Base-by-base conservation (phyloP, 1,140 invertebrate species). In the Drosophila lowei region DNA sequence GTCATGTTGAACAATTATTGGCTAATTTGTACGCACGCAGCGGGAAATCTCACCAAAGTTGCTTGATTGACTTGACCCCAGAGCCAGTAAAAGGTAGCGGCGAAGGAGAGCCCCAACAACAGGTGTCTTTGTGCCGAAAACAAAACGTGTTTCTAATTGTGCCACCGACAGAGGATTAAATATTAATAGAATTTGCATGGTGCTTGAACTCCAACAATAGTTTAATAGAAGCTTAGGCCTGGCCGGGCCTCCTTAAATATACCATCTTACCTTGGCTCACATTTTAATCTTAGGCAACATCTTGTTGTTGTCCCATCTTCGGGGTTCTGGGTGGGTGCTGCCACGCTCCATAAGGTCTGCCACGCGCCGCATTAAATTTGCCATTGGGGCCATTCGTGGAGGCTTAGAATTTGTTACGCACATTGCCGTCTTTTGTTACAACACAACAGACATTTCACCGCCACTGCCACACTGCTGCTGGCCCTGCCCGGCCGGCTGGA, bases 1-100 rank as follows among this genome's bases (percentile, higher is more conserved):
- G 72, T 74, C 71, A 46, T 74, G 81, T 77, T 79, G 25, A 80
- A 80, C 67, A 85, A 85, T 85, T 85, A 80, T 85, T 86, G 72
- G 81, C 81, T 85, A 86, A 85, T 85, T 85, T 85, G 84, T 86
- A 75, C 64, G 50, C 81, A 85, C 77, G 77, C 81, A 80, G 72
- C 79, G 58, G 81, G 62, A 77, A 71, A 57, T 68, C 81, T 77
- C 81, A 86, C 70, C 83, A 71, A 68, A 65, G 81, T 49, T 65
- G 46, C 62, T 86, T 84, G 79, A 84, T 84, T 85, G 79, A 64
- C 77, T 72, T 85, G 79, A 84, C 77, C 77, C 70, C 72, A 50
- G 63, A 56, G 30, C 34, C 38, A 48, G 50, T 60, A 23, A 34
- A 23, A 52, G 70, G 47, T 50, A n/a, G 52, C 48, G 13, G 43